These are phyloP conservation scores for Eidolon helvum DNA, from an alignment of 2,113 vertebrate genomes.

Conservation along the genomic window DNA sequence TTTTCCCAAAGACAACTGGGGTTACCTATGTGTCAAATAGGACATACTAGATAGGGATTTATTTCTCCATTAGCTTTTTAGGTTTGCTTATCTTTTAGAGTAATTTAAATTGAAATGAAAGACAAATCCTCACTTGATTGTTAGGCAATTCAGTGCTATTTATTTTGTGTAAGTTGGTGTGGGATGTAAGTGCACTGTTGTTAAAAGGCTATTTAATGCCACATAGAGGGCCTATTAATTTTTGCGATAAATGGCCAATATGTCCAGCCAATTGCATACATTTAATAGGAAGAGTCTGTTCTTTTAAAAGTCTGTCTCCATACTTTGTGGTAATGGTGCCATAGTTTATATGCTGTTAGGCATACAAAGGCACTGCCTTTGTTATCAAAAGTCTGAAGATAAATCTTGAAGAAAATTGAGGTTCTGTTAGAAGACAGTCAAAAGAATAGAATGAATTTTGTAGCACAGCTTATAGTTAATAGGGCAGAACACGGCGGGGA, in stretches of 20 bases:
- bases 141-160: slow-evolving; percentile 64
- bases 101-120: slow-evolving; percentile 74
- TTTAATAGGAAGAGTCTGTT: slow-evolving; percentile 48
- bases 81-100: slow-evolving; percentile 73
- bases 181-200: slow-evolving; percentile 65
- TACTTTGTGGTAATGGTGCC: slow-evolving; percentile 44
- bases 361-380: neutral
- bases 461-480: neutral
- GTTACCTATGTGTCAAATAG: slow-evolving; percentile 65
- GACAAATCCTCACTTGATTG: slow-evolving; percentile 75
- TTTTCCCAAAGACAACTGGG: slow-evolving; percentile 66
- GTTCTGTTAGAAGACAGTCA: neutral
- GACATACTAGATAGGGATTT: slow-evolving; percentile 66
- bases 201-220: slow-evolving; percentile 76
- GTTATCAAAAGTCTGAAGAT: slow-evolving; percentile 7
- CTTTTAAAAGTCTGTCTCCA: slow-evolving; percentile 42
- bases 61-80: slow-evolving; percentile 75
- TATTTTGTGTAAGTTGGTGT: slow-evolving; percentile 65
- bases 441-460: neutral
- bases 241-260: slow-evolving; percentile 54
- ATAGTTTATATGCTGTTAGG: slow-evolving; percentile 49
- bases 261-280: slow-evolving; percentile 29
- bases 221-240: slow-evolving; percentile 68
- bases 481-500: neutral
- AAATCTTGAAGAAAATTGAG: slow-evolving; percentile 20